Evolutionary conservation across 2,888 invertebrate genomes (phyloP).

Genomic region (Temnothorax ravouxi): DNA sequence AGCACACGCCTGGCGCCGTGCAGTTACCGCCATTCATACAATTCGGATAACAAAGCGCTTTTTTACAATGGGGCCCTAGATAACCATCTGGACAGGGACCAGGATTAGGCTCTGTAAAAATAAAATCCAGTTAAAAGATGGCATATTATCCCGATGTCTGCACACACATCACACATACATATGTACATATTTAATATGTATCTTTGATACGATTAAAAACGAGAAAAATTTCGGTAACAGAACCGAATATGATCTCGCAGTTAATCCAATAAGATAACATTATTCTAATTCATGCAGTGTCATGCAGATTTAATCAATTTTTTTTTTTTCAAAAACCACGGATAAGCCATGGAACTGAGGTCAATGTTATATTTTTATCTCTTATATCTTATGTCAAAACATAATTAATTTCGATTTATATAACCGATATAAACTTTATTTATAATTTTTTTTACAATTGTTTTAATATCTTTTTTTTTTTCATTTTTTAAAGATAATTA

Average conservation of each 20-base stretch:
- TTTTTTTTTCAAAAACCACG: not conserved
- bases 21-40: conserved; percentile 98
- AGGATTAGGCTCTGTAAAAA: conserved; percentile 92
- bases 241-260: conserved; percentile 24
- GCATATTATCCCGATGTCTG: not conserved
- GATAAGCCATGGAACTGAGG: not conserved
- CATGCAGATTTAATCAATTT: conserved; percentile 23
- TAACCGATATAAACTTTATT: not conserved
- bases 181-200: not conserved
- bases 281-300: conserved; percentile 31
- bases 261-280: conserved; percentile 33
- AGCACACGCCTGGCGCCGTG: conserved; percentile 95
- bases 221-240: conserved; percentile 16
- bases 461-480: not conserved
- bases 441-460: not conserved
- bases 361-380: conserved; percentile 15
- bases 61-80: conserved; percentile 95
- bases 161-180: not conserved
- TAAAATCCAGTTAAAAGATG: conserved; percentile 8
- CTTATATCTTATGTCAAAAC: not conserved
- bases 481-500: not conserved
- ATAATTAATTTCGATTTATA: not conserved
- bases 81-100: conserved; percentile 97
- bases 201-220: conserved; percentile 24
- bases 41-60: conserved; percentile 96